These are phyloP conservation scores for Herpailurus yagouaroundi DNA, from an alignment of 2,113 vertebrate genomes.

Conservation along the genomic window DNA sequence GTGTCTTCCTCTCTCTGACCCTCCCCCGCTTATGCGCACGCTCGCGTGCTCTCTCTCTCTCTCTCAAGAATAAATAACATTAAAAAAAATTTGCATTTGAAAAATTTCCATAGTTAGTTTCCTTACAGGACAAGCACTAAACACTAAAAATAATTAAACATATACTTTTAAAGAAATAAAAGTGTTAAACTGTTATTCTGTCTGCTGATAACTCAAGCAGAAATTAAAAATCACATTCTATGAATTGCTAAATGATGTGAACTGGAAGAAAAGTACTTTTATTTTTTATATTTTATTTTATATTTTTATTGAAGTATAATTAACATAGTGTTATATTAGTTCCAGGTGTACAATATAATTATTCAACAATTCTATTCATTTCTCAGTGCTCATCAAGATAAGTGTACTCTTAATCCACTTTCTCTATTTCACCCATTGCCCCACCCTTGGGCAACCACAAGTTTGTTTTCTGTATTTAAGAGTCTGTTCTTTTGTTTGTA, in stretches of 20 bases:
- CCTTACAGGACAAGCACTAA: not conserved
- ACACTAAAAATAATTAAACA: not conserved
- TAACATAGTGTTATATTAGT: not conserved
- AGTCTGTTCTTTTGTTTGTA: not conserved
- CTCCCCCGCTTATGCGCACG: too few relatives aligned
- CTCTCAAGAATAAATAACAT: too few relatives aligned
- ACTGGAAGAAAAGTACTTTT: not conserved
- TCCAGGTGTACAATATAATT: not conserved
- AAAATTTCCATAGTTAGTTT: not conserved
- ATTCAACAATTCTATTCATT: not conserved
- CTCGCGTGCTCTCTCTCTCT: too few relatives aligned
- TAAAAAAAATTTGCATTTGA: not conserved
- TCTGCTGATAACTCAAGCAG: not conserved
- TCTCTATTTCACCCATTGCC: not conserved
- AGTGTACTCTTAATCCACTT: not conserved
- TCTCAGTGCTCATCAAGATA: not conserved
- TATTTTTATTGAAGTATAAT: not conserved
- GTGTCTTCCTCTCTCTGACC: too few relatives aligned
- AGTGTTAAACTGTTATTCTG: not conserved
- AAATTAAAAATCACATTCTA: conserved; percentile 8
- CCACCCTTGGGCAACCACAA: not conserved
- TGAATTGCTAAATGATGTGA: not conserved
- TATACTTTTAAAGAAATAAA: not conserved
- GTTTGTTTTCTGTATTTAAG: not conserved
- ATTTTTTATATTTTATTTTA: not conserved